Conservation (phyloP, 2,113 vertebrate species). For the Apodemus sylvaticus region DNA sequence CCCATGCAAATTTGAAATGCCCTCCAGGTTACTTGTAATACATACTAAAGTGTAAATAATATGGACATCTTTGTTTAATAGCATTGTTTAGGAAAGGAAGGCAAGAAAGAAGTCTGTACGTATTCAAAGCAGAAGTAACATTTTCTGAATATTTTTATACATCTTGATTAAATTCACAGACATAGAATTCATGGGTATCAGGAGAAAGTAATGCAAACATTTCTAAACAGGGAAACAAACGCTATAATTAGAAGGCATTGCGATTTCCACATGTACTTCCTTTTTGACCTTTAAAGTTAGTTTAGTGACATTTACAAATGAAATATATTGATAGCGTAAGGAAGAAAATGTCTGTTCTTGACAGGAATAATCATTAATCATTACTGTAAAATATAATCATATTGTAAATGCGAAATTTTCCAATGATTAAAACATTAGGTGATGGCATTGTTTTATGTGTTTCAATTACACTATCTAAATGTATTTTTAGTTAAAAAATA, state of each 20-base stretch:
- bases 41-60: not conserved
- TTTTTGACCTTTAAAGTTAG: not conserved
- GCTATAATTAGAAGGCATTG: not conserved
- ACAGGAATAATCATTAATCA: slow-evolving; percentile 26
- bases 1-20: not conserved
- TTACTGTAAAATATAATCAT: not conserved
- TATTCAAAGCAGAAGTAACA: not conserved
- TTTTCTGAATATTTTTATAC: not conserved
- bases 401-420: slow-evolving; percentile 28
- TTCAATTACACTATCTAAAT: not conserved
- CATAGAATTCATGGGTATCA: not conserved
- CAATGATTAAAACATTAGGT: not conserved
- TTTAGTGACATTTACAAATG: not conserved
- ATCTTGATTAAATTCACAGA: not conserved
- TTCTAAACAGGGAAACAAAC: slow-evolving; percentile 25
- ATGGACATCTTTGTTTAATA: not conserved
- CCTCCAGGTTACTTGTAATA: not conserved
- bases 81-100: not conserved
- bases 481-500: slow-evolving; percentile 31
- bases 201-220: not conserved
- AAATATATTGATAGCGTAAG: not conserved
- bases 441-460: not conserved
- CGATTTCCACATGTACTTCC: not conserved
- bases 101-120: not conserved
- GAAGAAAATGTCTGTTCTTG: not conserved